Conservation (phyloP, 2,113 vertebrate genomes). For the Serinus canaria region DNA sequence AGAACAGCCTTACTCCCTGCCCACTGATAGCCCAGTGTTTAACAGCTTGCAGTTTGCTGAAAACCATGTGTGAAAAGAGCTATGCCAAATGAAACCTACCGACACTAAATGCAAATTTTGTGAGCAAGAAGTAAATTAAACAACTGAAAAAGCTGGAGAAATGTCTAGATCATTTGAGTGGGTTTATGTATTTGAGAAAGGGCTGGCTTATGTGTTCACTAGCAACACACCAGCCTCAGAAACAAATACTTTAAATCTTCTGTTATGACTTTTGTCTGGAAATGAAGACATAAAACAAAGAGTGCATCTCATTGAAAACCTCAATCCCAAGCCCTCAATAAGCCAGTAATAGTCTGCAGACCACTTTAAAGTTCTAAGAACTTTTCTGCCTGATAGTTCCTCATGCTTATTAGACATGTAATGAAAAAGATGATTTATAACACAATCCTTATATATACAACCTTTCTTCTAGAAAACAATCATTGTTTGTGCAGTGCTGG, state of each 20-base stretch:
- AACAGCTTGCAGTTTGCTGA: not conserved
- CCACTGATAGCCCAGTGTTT: not conserved
- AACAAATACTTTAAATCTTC: not conserved
- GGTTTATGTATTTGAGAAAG: not conserved
- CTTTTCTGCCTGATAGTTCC: not conserved
- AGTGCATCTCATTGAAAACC: not conserved
- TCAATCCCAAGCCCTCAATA: not conserved
- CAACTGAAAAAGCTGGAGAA: not conserved
- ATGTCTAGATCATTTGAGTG: not conserved
- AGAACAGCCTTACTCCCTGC: not conserved
- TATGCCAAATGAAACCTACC: not conserved
- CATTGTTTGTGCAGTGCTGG: not conserved
- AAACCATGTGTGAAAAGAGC: not conserved
- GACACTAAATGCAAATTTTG: not conserved
- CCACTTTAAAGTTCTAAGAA: not conserved
- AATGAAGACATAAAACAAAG: not conserved
- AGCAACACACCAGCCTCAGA: not conserved
- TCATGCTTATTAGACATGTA: not conserved
- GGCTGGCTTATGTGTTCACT: not conserved
- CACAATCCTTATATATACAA: not conserved
- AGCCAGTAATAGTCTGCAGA: not conserved
- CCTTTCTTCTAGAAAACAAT: slow-evolving; percentile 20
- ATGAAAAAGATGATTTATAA: not conserved
- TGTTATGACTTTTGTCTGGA: not conserved
- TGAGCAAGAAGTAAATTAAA: not conserved